Percentiles rank a stretch among this genome's conserved stretches.
Evolutionary conservation across 1,140 invertebrate genomes (phyloP).

Genomic region (Stenopsyche tienmushanensis): DNA sequence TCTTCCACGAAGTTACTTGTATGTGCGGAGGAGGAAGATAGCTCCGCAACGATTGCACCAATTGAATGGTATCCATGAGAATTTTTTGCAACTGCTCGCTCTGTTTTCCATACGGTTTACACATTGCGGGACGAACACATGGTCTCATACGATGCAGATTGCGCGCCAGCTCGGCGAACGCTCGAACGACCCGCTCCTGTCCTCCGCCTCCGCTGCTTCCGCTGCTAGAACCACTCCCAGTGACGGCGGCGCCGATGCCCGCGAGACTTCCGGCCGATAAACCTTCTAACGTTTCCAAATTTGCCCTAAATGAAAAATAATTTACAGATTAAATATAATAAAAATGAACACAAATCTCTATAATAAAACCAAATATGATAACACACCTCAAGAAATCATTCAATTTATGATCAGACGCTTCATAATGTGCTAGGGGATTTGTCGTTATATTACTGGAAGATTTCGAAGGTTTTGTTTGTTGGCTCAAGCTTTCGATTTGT

Average conservation of each 20-base stretch:
- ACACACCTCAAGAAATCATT: conserved; percentile 54
- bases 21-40: conserved; percentile 83
- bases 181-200: conserved; percentile 77
- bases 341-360: conserved; percentile 9
- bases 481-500: conserved; percentile 45
- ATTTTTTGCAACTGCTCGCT: conserved; percentile 85
- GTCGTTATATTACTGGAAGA: conserved; percentile 27
- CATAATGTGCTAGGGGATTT: conserved; percentile 46
- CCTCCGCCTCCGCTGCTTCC: conserved; percentile 55
- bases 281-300: conserved; percentile 70
- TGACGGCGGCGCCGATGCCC: conserved; percentile 43
- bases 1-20: conserved; percentile 84
- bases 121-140: conserved; percentile 81
- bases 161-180: conserved; percentile 80
- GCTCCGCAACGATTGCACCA: conserved; percentile 79
- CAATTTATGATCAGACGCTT: conserved; percentile 53
- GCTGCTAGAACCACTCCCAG: conserved; percentile 23
- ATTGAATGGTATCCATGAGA: conserved; percentile 79
- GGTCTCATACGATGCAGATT: conserved; percentile 84
- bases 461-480: conserved; percentile 33
- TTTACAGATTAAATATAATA: conserved; percentile 39
- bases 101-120: conserved; percentile 85
- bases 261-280: conserved; percentile 52
- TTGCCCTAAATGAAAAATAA: conserved; percentile 56
- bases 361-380: conserved; percentile 20